phyloP scores from a whole-genome alignment of 2,797 vertebrate species.

The Atherinosoma microstoma region DNA sequence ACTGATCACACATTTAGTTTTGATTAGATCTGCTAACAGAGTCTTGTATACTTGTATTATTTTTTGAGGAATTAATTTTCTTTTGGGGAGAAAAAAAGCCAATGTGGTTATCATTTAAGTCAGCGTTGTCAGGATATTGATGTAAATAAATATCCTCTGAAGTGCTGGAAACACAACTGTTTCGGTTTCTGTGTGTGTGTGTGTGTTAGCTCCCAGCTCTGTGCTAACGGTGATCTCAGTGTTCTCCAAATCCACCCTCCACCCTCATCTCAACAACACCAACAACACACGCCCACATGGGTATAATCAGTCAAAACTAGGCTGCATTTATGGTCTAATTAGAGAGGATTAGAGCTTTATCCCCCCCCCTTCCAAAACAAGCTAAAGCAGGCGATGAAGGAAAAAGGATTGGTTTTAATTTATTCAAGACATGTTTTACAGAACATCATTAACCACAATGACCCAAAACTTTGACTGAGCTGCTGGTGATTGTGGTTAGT shows the following conservation, averaged over 20 bases:
- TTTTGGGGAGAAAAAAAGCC: background rate
- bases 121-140: background rate
- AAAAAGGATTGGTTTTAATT: background rate
- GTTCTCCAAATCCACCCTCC: slow-evolving; percentile 35
- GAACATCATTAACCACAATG: background rate
- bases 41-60: background rate
- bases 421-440: background rate
- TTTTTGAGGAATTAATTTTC: background rate
- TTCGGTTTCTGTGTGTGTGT: slow-evolving; percentile 28
- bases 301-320: slow-evolving; percentile 18
- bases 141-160: slow-evolving; percentile 11
- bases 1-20: background rate
- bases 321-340: slow-evolving; percentile 16
- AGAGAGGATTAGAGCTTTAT: slow-evolving; percentile 13
- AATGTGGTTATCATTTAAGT: slow-evolving; percentile 2
- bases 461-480: too few species aligned
- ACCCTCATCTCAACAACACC: slow-evolving; percentile 20
- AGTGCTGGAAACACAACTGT: slow-evolving; percentile 13
- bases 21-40: slow-evolving; percentile 21
- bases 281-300: slow-evolving; percentile 13
- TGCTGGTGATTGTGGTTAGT: too few species aligned
- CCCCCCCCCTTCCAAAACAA: background rate
- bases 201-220: slow-evolving; percentile 27
- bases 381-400: background rate
- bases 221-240: slow-evolving; percentile 69